Evolutionary conservation across 2,888 invertebrate genomes (phyloP), one percentile per base, ranked within the genome.

Genomic region (Metalampra italica): DNA sequence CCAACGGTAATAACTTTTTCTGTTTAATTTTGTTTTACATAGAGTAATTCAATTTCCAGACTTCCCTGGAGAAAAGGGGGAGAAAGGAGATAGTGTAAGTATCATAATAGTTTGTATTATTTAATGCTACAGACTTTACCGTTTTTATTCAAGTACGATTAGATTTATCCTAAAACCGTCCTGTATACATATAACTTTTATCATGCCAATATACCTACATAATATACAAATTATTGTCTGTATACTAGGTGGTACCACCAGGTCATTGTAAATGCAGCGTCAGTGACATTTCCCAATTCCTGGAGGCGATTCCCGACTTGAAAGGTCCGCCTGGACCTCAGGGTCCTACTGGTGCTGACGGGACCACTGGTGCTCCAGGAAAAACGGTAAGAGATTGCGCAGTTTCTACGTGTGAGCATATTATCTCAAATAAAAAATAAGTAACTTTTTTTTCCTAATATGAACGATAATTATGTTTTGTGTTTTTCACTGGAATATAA

Each of bases 311-410:
- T 52, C 91, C 93, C 41, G 90, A 92, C 68, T 76, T 95, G 52
- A 92, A 92, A 48, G 95, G 95, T 22, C 93, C 93, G 1, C 93
- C 94, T 37, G 88, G 88, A 0, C 78, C 83, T 0, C 84, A 80
- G 48, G 96, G 96, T 0, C 76, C 92, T 3, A 91, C 93, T 2
- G 95, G 96, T 36, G 91, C 92, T 55, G 94, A 95, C 72, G 96
- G 96, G 29, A 95, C 94, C 62, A 92, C 93, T 29, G 96, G 96
- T 29, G 92, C 93, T 51, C 94, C 95, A 54, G 96, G 96, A 55
- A 92, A 93, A 68, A 94, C 95, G 79, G 94, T 94, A 90, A 88
- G 86, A 56, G 3, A 34, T 7, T 34, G 22, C 22, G 5, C 5
- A 22, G 11, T 11, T 34, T 34, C 1, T 34, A 34, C 34, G 22